These are phyloP conservation scores for Cuniculus paca DNA, from an alignment of 2,797 vertebrate genomes.

Conservation along the genomic window DNA sequence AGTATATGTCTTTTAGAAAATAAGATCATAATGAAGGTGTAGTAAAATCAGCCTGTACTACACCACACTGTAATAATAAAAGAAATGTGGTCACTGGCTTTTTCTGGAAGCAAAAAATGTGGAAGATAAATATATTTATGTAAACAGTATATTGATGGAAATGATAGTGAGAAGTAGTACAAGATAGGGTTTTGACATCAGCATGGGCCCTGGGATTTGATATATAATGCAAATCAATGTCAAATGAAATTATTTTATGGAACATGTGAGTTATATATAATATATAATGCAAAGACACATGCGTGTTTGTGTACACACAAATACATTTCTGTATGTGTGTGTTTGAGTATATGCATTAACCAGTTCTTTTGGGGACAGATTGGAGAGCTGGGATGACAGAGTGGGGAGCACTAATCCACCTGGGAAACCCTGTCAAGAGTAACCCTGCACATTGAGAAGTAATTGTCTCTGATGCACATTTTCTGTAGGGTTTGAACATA, in stretches of 20 bases:
- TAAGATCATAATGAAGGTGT: not conserved
- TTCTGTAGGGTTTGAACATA: conserved; percentile 30
- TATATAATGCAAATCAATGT: not conserved
- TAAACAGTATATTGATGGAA: not conserved
- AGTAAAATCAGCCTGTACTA: not conserved
- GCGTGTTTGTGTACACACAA: not conserved
- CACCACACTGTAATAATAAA: conserved; percentile 17
- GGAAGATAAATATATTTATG: not conserved
- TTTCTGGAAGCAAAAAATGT: not conserved
- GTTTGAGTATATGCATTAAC: not conserved
- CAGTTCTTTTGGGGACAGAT: not conserved
- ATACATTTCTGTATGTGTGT: not conserved
- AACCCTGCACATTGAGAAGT: not conserved
- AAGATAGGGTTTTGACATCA: conserved; percentile 2
- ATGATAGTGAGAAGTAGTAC: not conserved
- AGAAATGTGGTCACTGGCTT: not conserved
- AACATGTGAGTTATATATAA: not conserved
- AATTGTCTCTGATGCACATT: not conserved
- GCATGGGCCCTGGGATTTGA: not conserved
- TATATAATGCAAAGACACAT: too few relatives aligned
- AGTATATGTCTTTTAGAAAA: not conserved
- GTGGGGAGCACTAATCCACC: not conserved
- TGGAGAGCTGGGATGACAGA: not conserved
- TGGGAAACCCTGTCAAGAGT: not conserved
- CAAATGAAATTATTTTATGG: not conserved